Evolutionary conservation across 1,140 invertebrate species (phyloP), one percentile per base, ranked within the genome.

Genomic region (Holotrichia oblita): DNA sequence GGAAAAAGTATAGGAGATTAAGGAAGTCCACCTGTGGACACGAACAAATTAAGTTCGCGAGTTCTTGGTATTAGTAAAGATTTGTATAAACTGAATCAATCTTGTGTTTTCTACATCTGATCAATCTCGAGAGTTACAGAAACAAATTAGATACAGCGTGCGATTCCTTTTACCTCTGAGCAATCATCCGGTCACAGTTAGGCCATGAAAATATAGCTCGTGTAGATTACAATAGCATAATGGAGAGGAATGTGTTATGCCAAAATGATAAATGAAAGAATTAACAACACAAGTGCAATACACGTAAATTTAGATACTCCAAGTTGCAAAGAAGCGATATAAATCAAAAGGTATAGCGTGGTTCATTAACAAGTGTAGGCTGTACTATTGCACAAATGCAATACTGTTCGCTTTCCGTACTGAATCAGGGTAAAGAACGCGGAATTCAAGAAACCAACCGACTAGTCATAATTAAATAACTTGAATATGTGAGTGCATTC

Each of bases 391-490:
- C 48, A n/a, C 48, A 17, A 14, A 55, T 14, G 48, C 48, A 55
- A 55, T 55, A n/a, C 14, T n/a, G 48, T 17, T 55, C 12, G 48
- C 48, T 17, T 55, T 14, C 48, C 48, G n/a, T 17, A 55, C 48
- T 55, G 48, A 55, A 55, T 55, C n/a, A 17, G 12, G 48, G 2
- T 17, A 17, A 55, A 55, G 48, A 55, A 55, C 48, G 48, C 48
- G 48, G 48, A 55, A 55, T 55, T 55, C 48, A 55, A 55, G 17
- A 17, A 6, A 55, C 48, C 48, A 17, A 17, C 48, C 48, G 17
- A 55, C 48, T 55, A 55, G n/a, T 55, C 48, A 55, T 55, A 55
- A 55, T 55, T 55, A 55, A 55, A 55, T 55, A 55, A 17, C 48
- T 55, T 55, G 48, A 55, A 55, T 55, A 17, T 55, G 12, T n/a